Conservation (phyloP, 2,888 invertebrate species). For the Megalurothrips usitatus region DNA sequence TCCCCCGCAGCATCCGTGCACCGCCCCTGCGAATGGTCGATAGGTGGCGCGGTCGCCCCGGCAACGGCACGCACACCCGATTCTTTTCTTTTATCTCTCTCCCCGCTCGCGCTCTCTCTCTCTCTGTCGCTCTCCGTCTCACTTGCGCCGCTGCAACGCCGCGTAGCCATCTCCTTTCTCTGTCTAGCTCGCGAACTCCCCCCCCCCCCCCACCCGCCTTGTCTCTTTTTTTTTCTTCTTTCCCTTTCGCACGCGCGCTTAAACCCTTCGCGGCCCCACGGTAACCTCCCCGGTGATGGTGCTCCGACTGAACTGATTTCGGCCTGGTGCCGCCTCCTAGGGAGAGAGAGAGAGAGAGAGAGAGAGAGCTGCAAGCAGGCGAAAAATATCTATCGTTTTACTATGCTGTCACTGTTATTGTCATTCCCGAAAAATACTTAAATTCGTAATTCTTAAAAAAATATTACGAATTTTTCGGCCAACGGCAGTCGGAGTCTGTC, state of each 20-base stretch:
- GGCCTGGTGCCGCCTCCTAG: too few species aligned
- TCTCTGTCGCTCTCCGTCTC: not conserved
- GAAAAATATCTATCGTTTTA: too few species aligned
- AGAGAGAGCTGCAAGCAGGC: too few species aligned
- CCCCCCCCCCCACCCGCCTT: not conserved
- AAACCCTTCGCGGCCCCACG: too few species aligned
- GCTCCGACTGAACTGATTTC: too few species aligned
- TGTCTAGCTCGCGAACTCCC: not conserved
- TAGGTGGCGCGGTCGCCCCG: slow-evolving; percentile 4
- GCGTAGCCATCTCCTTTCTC: not conserved
- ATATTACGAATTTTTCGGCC: too few species aligned
- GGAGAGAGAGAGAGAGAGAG: too few species aligned
- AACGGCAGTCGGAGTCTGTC: too few species aligned
- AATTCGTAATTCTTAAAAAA: too few species aligned
- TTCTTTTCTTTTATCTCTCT: slow-evolving; percentile 16
- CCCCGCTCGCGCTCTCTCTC: not conserved
- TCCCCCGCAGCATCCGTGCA: not conserved
- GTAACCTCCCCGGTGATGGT: too few species aligned
- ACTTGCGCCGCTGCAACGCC: not conserved
- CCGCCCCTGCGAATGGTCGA: not conserved
- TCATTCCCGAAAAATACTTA: too few species aligned
- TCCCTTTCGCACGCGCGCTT: not conserved
- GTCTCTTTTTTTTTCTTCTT: not conserved
- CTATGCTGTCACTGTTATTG: too few species aligned
- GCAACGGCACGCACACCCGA: slow-evolving; percentile 17